Conservation (phyloP, 2,797 vertebrate genomes). For the Carapus acus region DNA sequence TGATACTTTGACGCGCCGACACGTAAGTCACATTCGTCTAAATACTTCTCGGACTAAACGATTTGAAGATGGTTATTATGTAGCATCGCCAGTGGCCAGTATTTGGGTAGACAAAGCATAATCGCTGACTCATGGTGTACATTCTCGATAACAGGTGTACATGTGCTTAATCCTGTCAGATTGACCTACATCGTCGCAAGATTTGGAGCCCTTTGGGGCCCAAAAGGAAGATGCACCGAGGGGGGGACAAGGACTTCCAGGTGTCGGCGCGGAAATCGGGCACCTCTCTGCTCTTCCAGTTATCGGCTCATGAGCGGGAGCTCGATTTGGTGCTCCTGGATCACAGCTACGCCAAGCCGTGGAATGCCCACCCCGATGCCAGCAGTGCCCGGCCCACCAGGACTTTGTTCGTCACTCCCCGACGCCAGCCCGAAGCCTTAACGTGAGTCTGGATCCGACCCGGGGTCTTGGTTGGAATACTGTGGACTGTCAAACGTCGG, state of each 20-base stretch:
- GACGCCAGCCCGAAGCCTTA: constrained; percentile 78
- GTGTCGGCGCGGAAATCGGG: constrained; percentile 88
- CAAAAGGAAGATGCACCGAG: constrained; percentile 77
- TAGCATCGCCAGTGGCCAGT: too few species aligned
- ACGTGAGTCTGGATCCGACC: constrained; percentile 74
- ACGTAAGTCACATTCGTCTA: too few species aligned
- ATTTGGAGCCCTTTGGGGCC: constrained; percentile 43
- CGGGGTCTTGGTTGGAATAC: too few species aligned
- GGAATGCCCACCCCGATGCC: constrained; percentile 95
- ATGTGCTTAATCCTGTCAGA: too few species aligned
- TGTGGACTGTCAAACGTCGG: too few species aligned
- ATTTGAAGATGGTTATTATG: too few species aligned
- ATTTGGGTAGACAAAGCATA: too few species aligned
- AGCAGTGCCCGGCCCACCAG: constrained; percentile 91
- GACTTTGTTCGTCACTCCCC: constrained; percentile 85
- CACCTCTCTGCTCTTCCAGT: constrained; percentile 90
- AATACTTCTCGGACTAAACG: too few species aligned
- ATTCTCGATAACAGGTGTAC: too few species aligned
- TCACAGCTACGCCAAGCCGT: constrained; percentile 95
- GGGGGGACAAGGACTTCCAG: constrained; percentile 85
- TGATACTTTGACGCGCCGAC: too few species aligned
- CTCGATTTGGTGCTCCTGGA: constrained; percentile 92
- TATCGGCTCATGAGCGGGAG: constrained; percentile 89
- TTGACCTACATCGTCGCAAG: constrained; percentile 25
- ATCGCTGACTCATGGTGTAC: not conserved